A percentile compares a stretch with the other conserved stretches of the same genome.
These are phyloP conservation scores for Itoplectis maculator DNA, from an alignment of 2,888 invertebrate genomes.

Conservation along the genomic window DNA sequence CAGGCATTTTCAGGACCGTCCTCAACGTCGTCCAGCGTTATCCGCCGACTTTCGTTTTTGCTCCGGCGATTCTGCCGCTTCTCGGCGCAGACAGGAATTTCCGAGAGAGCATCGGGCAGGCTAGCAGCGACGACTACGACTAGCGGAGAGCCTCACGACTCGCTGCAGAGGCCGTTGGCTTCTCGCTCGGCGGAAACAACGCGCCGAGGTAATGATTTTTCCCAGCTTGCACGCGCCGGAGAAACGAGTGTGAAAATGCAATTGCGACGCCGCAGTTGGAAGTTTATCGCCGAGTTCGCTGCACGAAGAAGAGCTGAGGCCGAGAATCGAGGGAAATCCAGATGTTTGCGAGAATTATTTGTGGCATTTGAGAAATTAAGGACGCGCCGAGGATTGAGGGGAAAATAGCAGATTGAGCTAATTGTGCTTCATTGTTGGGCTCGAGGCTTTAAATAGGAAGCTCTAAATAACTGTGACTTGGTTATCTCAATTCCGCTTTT, in stretches of 20 bases:
- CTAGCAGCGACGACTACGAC: not conserved
- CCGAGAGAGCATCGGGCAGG: conserved; percentile 29
- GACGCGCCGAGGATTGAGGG: no score
- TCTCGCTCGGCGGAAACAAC: conserved; percentile 16
- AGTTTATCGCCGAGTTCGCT: not conserved
- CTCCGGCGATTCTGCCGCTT: conserved; percentile 44
- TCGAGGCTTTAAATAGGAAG: no score
- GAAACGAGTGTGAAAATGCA: conserved; percentile 6
- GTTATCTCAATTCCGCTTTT: no score
- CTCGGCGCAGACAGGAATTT: conserved; percentile 53
- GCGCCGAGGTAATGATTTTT: conserved; percentile 60
- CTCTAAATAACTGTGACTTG: no score
- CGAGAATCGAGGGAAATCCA: not conserved
- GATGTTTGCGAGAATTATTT: not conserved
- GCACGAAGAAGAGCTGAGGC: no score
- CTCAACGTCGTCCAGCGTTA: conserved; percentile 49
- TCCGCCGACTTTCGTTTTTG: conserved; percentile 48
- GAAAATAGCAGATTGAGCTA: no score
- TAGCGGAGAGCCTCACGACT: conserved; percentile 4
- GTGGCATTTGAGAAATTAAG: not conserved
- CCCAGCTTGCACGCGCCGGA: not conserved
- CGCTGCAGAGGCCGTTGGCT: conserved; percentile 51
- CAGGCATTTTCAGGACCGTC: conserved; percentile 37
- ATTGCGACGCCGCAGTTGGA: not conserved
- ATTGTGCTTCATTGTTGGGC: no score